A percentile compares a stretch with the other conserved stretches of the same genome.
Evolutionary conservation across 2,113 vertebrate genomes (phyloP).

Genomic region (Tragelaphus buxtoni): DNA sequence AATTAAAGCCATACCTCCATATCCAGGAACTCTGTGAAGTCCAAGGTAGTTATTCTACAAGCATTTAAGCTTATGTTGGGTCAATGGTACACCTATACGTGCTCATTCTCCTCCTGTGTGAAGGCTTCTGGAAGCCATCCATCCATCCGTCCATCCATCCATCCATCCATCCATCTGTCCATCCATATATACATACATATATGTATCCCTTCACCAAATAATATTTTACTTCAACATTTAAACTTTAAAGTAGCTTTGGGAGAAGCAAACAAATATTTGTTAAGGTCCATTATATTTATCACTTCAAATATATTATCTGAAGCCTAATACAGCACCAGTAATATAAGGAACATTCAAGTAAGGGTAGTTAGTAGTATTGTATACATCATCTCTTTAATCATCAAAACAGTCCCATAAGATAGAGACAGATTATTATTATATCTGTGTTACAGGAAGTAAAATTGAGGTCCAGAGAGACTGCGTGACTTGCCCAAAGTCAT

Average conservation of each 20-base stretch:
- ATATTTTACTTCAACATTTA: neutral
- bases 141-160: neutral
- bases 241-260: neutral
- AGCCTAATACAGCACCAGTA: neutral
- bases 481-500: neutral
- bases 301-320: neutral
- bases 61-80: neutral
- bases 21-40: conserved; percentile 51
- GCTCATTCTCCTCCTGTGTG: neutral
- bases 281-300: neutral
- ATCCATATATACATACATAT: neutral
- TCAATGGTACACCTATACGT: neutral
- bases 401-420: neutral
- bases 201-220: neutral
- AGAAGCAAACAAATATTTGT: neutral
- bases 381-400: neutral
- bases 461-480: neutral
- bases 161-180: neutral
- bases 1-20: conserved; percentile 72
- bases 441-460: neutral
- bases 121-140: neutral
- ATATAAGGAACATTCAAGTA: neutral
- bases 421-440: neutral
- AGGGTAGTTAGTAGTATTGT: neutral
- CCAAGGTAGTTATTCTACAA: conserved; percentile 27